Evolutionary conservation across 2,888 invertebrate genomes (phyloP), one percentile per base, ranked within the genome.

Genomic region (Conchocele bisecta): DNA sequence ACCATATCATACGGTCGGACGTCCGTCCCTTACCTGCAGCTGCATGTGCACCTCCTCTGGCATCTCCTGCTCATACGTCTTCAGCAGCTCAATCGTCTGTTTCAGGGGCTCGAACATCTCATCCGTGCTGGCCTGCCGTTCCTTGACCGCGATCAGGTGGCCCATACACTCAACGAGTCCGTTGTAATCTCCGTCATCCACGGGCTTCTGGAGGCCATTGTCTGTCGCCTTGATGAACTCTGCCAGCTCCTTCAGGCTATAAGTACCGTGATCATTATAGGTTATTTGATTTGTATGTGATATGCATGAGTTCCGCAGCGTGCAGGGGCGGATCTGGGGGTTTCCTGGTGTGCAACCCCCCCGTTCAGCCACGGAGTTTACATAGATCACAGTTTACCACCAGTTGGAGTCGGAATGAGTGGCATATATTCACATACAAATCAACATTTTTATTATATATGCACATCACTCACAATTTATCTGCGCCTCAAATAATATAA

Each of bases 21-120:
- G 37, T 37, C 6, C 17, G 82, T n/a, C n/a, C n/a, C n/a, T n/a
- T 82, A 94, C 95, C 93, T 95, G 95, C 44, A 98, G 92, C 76
- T 97, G 93, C 5, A 96, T 95, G 89, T 98, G 97, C 0, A 98
- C 97, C 92, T 97, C 97, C 91, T 98, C 98, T 0, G 98, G 97
- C 88, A 98, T 96, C 90, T 98, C 98, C 93, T 97, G 97, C 86
- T 98, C 97, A 89, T 98, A 98, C 86, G 96, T 96, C 91, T 97
- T 97, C 1, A 98, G 92, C 6, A 98, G 92, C 86, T 97, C 96
- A 82, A 98, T 97, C 7, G 97, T 98, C 90, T 97, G 96, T 82
- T 96, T 95, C 60, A 98, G 93, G 0, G 98, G 98, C 71, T 95
- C 96, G 90, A 98, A 98, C 97, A 98, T 98, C 83, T 96, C 96